Evolutionary conservation across 2,888 invertebrate genomes (phyloP), one percentile per base, ranked within the genome.

Genomic region (Pelosia muscerda): DNA sequence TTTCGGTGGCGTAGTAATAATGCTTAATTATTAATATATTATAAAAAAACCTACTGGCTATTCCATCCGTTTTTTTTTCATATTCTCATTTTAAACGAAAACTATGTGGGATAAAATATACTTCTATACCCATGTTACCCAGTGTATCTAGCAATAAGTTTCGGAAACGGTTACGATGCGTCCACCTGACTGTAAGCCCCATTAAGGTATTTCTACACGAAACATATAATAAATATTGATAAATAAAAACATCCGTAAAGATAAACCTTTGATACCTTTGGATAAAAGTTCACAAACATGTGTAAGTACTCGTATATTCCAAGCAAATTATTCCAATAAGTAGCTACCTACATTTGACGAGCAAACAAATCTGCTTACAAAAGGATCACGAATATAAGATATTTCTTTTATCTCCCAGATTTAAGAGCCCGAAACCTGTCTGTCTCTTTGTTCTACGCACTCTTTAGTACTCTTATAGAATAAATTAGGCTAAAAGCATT

Each of bases 401-500:
- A 65, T 68, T 60, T 63, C 61, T 23, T 63, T 64, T 31, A 22
- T 62, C 61, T 56, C 23, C 19, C 55, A 65, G 31, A 66, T 73
- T 73, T 68, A 11, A 69, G 56, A 54, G 19, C 26, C 57, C 25
- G 25, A 71, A 68, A 56, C 42, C 69, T 42, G 26, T 56, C n/a
- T 57, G 71, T 71, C 67, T 67, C 63, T 72, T 65, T 72, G 63
- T 69, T 53, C 54, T 61, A 69, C 68, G 15, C 38, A 34, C 58
- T 26, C 22, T 69, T 70, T 57, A 65, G 58, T 55, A 66, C 57
- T 25, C 54, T 34, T 26, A 69, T 58, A 57, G 75, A 78, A 78
- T 73, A 76, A 70, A 70, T 77, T 75, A 67, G 60, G 55, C 56
- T 72, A 49, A 63, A 69, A 66, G 60, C 70, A 75, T 76, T 78